These are phyloP conservation scores for Microctenopoma stevenorrisi DNA, from an alignment of 2,797 vertebrate genomes.

Conservation along the genomic window DNA sequence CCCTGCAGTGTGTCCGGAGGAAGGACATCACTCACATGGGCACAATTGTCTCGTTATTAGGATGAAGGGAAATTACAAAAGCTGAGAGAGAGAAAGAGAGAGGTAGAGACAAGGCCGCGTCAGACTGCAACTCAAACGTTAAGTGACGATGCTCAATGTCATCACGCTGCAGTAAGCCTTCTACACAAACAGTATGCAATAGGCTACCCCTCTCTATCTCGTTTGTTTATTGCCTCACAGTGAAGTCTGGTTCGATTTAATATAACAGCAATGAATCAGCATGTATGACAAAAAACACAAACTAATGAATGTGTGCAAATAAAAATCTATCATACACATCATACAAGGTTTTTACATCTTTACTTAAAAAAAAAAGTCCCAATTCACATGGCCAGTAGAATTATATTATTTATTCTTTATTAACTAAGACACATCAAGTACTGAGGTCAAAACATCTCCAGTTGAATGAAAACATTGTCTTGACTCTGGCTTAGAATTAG, in stretches of 20 bases:
- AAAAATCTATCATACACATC: not conserved
- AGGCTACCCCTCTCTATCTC: no score
- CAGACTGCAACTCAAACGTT: not conserved
- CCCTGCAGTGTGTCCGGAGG: constrained; percentile 24
- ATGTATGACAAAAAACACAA: not conserved
- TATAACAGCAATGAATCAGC: not conserved
- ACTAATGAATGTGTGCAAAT: not conserved
- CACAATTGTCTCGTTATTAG: constrained; percentile 20
- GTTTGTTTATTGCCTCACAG: not conserved
- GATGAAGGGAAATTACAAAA: constrained; percentile 3
- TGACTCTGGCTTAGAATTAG: no score
- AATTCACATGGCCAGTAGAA: no score
- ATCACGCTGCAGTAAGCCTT: not conserved
- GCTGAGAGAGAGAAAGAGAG: not conserved
- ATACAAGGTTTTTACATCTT: no score
- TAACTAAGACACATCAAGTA: no score
- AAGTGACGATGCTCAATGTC: not conserved
- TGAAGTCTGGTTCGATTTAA: not conserved
- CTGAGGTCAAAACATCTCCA: no score
- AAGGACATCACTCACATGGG: constrained; percentile 31
- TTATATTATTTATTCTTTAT: no score
- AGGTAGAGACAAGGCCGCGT: not conserved
- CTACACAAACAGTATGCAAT: not conserved
- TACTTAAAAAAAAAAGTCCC: no score
- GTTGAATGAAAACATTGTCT: no score